A percentile compares a stretch with the other conserved stretches of the same genome.
Conservation (phyloP, 1,140 invertebrate genomes). For the Drosophila lini region DNA sequence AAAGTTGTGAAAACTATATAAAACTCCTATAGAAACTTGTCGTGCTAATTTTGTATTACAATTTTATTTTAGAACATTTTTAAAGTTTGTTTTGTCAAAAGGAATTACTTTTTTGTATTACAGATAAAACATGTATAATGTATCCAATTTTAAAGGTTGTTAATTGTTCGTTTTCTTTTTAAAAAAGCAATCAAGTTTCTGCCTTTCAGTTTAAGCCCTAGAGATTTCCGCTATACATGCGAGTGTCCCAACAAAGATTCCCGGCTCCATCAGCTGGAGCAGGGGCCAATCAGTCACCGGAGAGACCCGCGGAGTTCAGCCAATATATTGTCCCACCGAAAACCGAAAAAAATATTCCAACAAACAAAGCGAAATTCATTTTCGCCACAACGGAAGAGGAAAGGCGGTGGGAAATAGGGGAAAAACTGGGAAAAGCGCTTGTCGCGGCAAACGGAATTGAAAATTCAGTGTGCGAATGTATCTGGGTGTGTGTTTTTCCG, state of each 20-base stretch:
- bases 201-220: conserved; percentile 18
- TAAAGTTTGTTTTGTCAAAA: neutral
- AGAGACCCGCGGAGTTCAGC: conserved; percentile 19
- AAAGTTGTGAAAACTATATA: neutral
- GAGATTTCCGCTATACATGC: conserved; percentile 25
- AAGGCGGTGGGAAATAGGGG: neutral
- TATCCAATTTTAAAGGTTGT: neutral
- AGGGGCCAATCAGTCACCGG: conserved; percentile 68
- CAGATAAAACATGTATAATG: neutral
- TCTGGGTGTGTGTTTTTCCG: conserved; percentile 48
- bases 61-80: neutral
- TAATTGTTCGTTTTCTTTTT: neutral
- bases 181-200: conserved; percentile 34
- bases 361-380: conserved; percentile 82
- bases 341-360: conserved; percentile 67
- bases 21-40: neutral
- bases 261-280: conserved; percentile 9
- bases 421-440: conserved; percentile 47
- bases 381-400: conserved; percentile 28
- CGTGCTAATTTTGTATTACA: neutral
- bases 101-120: neutral
- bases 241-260: conserved; percentile 18
- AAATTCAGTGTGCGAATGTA: conserved; percentile 59
- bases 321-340: conserved; percentile 69
- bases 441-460: conserved; percentile 81